These are phyloP conservation scores for Fragum sueziense DNA, from an alignment of 2,888 invertebrate species.

Conservation along the genomic window DNA sequence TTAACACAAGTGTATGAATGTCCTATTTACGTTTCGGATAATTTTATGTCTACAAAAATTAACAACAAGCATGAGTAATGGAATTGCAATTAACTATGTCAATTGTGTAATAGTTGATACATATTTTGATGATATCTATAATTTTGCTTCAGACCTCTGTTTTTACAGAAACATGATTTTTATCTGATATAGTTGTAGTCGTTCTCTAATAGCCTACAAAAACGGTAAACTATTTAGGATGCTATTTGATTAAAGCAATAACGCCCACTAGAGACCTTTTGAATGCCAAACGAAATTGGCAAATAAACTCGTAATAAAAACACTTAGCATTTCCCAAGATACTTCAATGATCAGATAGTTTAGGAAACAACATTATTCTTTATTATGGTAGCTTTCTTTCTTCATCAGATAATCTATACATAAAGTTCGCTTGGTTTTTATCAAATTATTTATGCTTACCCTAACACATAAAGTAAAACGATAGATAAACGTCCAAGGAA, in stretches of 20 bases:
- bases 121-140: no score
- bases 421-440: background rate
- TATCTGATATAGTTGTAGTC: background rate
- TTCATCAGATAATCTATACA: constrained; percentile 13
- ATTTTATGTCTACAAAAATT: no score
- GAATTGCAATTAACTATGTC: no score
- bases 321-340: background rate
- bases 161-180: background rate
- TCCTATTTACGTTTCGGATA: no score
- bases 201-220: background rate
- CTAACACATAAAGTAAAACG: no score
- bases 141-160: no score
- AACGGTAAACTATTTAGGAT: background rate
- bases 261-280: constrained; percentile 12
- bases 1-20: no score
- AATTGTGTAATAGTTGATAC: no score
- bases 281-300: constrained; percentile 15
- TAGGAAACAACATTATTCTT: background rate
- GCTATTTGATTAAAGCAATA: background rate
- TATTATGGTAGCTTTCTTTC: background rate
- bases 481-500: no score
- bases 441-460: no score
- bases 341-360: background rate
- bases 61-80: no score
- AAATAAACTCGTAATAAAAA: constrained; percentile 12